Percentiles rank a stretch among this genome's conserved stretches.
Conservation (phyloP, 2,797 vertebrate genomes). For the Sternotherus odoratus region DNA sequence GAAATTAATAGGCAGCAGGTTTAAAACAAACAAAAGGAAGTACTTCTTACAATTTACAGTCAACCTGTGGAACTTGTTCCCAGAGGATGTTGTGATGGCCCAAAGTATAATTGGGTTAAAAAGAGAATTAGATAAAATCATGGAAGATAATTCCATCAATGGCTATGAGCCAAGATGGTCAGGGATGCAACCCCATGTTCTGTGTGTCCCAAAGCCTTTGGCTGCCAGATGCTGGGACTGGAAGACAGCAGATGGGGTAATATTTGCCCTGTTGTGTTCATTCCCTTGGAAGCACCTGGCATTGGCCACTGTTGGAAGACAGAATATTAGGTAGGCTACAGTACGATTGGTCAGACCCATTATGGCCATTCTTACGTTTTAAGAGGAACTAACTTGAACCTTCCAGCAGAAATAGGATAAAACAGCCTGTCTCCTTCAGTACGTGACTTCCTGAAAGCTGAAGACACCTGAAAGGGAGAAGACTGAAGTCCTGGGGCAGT, state of each 20-base stretch:
- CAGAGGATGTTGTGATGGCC: background rate
- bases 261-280: no score
- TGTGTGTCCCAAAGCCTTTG: background rate
- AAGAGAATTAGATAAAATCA: background rate
- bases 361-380: background rate
- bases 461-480: background rate
- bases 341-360: background rate
- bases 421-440: background rate
- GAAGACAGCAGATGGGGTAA: no score
- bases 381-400: background rate
- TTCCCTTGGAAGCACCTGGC: no score
- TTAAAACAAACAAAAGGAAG: background rate
- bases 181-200: background rate
- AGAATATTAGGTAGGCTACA: no score
- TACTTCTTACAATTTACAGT: background rate
- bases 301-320: no score
- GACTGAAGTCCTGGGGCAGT: background rate
- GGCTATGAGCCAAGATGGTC: background rate
- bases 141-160: background rate
- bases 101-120: background rate
- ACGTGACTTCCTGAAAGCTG: background rate
- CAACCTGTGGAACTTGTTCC: background rate
- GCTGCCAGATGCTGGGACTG: no score
- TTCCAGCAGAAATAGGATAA: background rate
- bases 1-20: background rate